phyloP scores from a whole-genome alignment of 2,113 vertebrate species.

The Pedionomus torquatus region DNA sequence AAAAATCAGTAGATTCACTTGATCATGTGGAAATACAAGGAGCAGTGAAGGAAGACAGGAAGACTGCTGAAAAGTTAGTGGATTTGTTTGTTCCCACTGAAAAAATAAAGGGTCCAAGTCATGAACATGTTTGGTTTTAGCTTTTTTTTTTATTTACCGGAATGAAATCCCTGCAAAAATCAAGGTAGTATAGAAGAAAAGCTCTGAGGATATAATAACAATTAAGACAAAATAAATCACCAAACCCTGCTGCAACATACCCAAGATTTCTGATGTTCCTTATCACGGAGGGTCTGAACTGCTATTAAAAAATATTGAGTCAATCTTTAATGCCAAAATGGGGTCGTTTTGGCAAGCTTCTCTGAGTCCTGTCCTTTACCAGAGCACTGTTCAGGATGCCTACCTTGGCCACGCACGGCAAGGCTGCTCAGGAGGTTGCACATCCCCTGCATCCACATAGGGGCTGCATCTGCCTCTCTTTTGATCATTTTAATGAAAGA shows the following conservation, averaged over 20 bases:
- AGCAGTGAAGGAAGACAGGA: not conserved
- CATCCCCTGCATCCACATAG: slow-evolving; percentile 29
- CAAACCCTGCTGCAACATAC: not conserved
- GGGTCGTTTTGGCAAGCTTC: not conserved
- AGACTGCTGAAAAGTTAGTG: not conserved
- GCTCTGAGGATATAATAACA: not conserved
- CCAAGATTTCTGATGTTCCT: not conserved
- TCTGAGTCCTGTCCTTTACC: not conserved
- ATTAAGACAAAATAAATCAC: not conserved
- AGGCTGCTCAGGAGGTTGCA: not conserved
- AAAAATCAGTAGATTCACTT: not conserved
- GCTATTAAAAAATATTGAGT: not conserved
- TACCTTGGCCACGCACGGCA: not conserved
- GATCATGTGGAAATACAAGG: not conserved
- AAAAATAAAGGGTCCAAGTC: not conserved
- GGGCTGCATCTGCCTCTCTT: slow-evolving; percentile 47
- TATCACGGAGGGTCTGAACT: not conserved
- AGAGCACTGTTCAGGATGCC: not conserved
- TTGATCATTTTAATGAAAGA: slow-evolving; percentile 45
- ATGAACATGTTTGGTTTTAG: not conserved
- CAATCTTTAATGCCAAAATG: not conserved
- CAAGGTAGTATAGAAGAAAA: not conserved
- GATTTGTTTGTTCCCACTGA: not conserved
- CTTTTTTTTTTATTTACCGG: not conserved
- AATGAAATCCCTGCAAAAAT: not conserved